Conservation (phyloP, 2,113 vertebrate species). For the Camelus bactrianus region DNA sequence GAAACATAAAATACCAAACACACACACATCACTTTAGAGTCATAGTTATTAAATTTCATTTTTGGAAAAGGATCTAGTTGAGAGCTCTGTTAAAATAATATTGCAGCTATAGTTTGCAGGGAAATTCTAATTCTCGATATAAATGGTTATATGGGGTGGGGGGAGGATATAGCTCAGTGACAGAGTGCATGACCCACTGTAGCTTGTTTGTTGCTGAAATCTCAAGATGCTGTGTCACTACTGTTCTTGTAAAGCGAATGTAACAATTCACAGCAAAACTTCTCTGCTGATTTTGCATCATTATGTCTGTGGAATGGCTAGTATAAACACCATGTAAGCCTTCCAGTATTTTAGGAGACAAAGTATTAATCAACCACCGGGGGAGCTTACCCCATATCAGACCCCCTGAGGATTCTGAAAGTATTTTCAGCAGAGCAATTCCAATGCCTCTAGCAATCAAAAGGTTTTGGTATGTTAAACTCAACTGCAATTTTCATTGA, state of each 20-base stretch:
- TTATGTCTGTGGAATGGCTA: not conserved
- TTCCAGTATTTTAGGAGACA: conserved; percentile 51
- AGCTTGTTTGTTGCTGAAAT: not conserved
- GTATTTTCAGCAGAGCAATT: conserved; percentile 57
- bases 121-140: conserved; percentile 30
- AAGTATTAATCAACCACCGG: conserved; percentile 69
- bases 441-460: conserved; percentile 58
- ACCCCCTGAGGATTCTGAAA: conserved; percentile 54
- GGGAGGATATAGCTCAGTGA: too few relatives aligned
- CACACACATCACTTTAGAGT: not conserved
- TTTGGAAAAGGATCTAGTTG: not conserved
- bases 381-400: conserved; percentile 46
- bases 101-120: not conserved
- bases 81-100: conserved; percentile 39
- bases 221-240: not conserved
- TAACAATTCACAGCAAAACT: conserved; percentile 42
- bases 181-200: not conserved
- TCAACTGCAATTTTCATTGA: conserved; percentile 54
- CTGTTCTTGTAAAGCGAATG: not conserved
- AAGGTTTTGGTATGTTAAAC: conserved; percentile 54
- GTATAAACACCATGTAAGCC: conserved; percentile 9
- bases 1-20: conserved; percentile 9
- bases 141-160: not conserved
- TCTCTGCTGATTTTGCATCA: conserved; percentile 17
- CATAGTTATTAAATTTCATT: conserved; percentile 46